A percentile compares a stretch with the other conserved stretches of the same genome.
Evolutionary conservation across 2,113 vertebrate genomes (phyloP).

Genomic region (Otus sunia): DNA sequence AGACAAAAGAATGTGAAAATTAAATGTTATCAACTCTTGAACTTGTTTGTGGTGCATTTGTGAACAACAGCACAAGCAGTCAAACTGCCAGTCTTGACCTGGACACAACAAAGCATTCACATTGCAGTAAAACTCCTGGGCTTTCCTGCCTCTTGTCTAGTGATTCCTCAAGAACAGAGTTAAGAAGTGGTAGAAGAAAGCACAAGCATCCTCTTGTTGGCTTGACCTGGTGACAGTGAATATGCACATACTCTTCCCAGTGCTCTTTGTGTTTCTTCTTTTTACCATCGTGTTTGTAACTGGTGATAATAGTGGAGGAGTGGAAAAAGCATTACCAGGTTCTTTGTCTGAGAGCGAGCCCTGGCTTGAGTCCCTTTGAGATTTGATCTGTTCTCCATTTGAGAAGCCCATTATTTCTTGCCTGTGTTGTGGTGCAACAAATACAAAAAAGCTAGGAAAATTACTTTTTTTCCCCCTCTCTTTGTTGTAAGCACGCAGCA

Average conservation of each 20-base stretch:
- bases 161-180: neutral
- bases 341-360: neutral
- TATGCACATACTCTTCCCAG: neutral
- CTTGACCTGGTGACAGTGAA: neutral
- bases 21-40: neutral
- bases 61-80: neutral
- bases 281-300: neutral
- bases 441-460: neutral
- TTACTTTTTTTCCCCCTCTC: rapidly evolving
- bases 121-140: neutral
- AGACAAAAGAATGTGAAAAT: neutral
- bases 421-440: neutral
- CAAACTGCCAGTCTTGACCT: neutral
- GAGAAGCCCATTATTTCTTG: neutral
- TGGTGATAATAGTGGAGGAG: neutral
- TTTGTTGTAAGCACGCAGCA: neutral
- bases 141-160: neutral
- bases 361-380: neutral
- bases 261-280: neutral
- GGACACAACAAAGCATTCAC: neutral
- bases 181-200: neutral
- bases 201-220: neutral
- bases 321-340: neutral
- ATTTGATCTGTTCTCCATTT: neutral
- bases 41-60: neutral